Evolutionary conservation across 2,888 invertebrate species (phyloP).

Genomic region (Cryptocephalus primarius): DNA sequence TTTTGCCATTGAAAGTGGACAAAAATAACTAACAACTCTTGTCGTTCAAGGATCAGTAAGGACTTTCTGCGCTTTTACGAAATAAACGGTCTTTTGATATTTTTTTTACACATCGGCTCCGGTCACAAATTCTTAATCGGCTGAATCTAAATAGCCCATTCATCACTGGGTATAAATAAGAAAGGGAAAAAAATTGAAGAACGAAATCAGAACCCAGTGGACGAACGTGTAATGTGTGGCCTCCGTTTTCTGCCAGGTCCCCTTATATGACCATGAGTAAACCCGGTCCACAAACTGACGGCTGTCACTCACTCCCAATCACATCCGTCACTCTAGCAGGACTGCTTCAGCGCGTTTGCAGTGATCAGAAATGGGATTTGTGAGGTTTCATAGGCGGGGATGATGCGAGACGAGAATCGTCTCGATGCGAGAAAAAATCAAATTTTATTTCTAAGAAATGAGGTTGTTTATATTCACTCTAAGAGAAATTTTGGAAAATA

Average conservation of each 20-base stretch:
- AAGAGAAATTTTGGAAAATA: too few species aligned
- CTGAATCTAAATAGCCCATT: constrained; percentile 1
- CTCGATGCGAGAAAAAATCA: too few species aligned
- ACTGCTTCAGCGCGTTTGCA: background rate
- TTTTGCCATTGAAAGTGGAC: constrained; percentile 22
- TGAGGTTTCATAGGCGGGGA: too few species aligned
- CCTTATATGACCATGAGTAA: constrained; percentile 27
- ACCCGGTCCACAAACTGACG: constrained; percentile 25
- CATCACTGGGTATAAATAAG: too few species aligned
- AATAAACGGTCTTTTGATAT: too few species aligned
- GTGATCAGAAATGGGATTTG: too few species aligned
- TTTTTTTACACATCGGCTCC: constrained; percentile 6
- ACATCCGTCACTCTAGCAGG: constrained; percentile 28
- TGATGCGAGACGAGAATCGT: too few species aligned
- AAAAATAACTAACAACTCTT: too few species aligned
- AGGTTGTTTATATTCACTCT: too few species aligned
- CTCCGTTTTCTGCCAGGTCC: constrained; percentile 27
- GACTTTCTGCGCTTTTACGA: too few species aligned
- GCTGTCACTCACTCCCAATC: constrained; percentile 36
- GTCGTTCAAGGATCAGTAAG: too few species aligned
- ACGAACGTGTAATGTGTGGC: constrained; percentile 28
- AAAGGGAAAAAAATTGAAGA: constrained; percentile 4
- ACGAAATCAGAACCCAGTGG: constrained; percentile 9
- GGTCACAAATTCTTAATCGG: constrained; percentile 8
- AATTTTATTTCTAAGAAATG: too few species aligned